phyloP scores from a whole-genome alignment of 2,113 vertebrate genomes.

The Neotoma lepida region DNA sequence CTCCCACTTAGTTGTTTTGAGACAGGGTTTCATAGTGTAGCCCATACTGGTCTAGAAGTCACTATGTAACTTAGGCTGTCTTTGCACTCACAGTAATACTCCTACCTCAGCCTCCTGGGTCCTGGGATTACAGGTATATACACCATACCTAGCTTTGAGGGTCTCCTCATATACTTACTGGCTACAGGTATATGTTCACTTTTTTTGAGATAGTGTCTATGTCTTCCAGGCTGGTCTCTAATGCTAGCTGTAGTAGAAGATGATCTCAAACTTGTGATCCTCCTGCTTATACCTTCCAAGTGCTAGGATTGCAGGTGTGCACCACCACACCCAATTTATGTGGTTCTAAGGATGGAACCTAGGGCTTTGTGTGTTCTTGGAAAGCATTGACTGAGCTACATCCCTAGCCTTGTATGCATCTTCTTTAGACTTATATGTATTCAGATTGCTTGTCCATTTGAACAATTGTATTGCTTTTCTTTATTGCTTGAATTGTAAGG shows the following conservation, averaged over 20 bases:
- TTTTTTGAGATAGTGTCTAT: not conserved
- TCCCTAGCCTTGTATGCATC: not conserved
- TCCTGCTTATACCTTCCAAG: not conserved
- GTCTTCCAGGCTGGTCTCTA: not conserved
- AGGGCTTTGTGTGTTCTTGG: not conserved
- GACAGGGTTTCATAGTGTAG: too few species aligned
- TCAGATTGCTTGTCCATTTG: conserved; percentile 13
- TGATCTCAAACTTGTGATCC: not conserved
- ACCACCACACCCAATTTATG: not conserved
- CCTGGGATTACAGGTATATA: not conserved
- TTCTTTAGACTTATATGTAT: conserved; percentile 5
- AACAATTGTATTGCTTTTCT: conserved; percentile 4
- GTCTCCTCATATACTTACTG: not conserved
- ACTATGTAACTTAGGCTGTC: not conserved
- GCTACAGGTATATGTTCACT: not conserved
- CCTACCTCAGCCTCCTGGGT: not conserved
- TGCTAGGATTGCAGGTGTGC: not conserved
- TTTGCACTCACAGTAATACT: not conserved
- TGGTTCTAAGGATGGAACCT: not conserved
- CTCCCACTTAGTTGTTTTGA: not conserved
- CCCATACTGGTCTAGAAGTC: not conserved
- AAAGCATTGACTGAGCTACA: not conserved
- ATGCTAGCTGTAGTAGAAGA: not conserved
- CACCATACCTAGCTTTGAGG: not conserved
- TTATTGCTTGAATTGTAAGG: conserved; percentile 37